These are phyloP conservation scores for Poecilia latipinna DNA, from an alignment of 2,113 vertebrate species.

Conservation along the genomic window DNA sequence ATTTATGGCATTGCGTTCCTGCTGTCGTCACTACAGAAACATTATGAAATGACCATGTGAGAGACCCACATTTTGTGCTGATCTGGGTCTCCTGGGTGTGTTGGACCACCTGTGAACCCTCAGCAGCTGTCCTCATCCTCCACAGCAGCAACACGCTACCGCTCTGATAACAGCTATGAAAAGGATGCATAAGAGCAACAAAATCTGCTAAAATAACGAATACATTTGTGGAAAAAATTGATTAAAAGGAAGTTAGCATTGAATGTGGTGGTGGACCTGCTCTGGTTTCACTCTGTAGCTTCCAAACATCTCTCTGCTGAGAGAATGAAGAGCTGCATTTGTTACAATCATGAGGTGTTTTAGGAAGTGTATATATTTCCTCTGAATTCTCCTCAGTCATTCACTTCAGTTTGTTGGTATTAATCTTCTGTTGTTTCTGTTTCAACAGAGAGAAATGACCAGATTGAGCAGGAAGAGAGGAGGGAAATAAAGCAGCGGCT, in stretches of 20 bases:
- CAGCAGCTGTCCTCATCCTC: constrained; percentile 61
- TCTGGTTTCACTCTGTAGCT: too few relatives aligned
- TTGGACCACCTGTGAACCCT: constrained; percentile 48
- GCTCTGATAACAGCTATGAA: neutral
- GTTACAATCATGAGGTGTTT: neutral
- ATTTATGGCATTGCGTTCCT: neutral
- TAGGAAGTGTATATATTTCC: neutral
- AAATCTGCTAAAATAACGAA: too few relatives aligned
- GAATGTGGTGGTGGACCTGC: too few relatives aligned
- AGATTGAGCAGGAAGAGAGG: constrained; percentile 94
- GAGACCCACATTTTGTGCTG: constrained; percentile 20
- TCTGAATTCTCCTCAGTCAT: neutral
- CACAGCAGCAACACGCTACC: constrained; percentile 15
- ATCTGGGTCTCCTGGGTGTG: constrained; percentile 1
- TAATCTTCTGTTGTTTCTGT: constrained; percentile 30
- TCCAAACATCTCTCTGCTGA: too few relatives aligned
- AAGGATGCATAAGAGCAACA: neutral
- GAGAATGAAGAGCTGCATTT: neutral
- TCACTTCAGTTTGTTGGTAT: neutral
- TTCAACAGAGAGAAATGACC: constrained; percentile 92
- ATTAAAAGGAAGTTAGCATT: too few relatives aligned
- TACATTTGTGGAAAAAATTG: too few relatives aligned
- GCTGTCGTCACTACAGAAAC: neutral
- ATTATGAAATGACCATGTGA: constrained; percentile 29
- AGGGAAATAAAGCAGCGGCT: constrained; percentile 96